Conservation (phyloP, 1,140 invertebrate species). For the Zaprionus africanus region DNA sequence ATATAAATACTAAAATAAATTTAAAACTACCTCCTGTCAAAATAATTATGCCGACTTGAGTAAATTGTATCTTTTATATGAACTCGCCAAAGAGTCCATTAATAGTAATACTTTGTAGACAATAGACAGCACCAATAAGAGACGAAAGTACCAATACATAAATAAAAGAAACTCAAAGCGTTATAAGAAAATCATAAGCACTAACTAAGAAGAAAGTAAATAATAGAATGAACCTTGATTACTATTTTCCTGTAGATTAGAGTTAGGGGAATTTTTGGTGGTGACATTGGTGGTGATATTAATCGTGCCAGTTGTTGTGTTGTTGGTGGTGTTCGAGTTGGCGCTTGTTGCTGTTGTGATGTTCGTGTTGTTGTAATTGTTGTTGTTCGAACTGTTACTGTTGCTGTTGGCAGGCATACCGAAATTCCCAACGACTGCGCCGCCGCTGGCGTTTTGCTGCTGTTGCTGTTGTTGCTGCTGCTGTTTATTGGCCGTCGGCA, state of each 20-base stretch:
- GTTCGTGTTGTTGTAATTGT: slow-evolving; percentile 58
- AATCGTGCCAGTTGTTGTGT: slow-evolving; percentile 72
- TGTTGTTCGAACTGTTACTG: slow-evolving; percentile 57
- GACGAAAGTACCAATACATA: slow-evolving; percentile 24
- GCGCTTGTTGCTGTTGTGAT: slow-evolving; percentile 61
- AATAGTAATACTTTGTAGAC: background rate
- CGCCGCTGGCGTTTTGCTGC: slow-evolving; percentile 16
- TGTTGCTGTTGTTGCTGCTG: slow-evolving; percentile 36
- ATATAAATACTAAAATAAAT: too few relatives aligned
- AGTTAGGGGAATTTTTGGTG: slow-evolving; percentile 81
- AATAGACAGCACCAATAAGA: slow-evolving; percentile 10
- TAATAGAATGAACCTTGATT: slow-evolving; percentile 83
- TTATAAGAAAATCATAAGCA: slow-evolving; percentile 42
- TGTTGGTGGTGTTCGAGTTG: slow-evolving; percentile 65
- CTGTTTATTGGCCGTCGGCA: slow-evolving; percentile 56
- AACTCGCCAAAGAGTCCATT: background rate
- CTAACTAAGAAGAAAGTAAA: slow-evolving; percentile 55
- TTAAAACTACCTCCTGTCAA: too few relatives aligned
- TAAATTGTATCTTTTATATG: background rate
- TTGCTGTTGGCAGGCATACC: slow-evolving; percentile 77
- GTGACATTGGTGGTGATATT: slow-evolving; percentile 73
- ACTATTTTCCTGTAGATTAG: slow-evolving; percentile 78
- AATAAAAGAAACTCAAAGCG: slow-evolving; percentile 18
- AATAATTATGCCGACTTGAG: too few relatives aligned
- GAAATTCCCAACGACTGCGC: slow-evolving; percentile 61